Evolutionary conservation across 2,888 invertebrate genomes (phyloP), one percentile per base, ranked within the genome.

Genomic region (Allolobophora icterica): DNA sequence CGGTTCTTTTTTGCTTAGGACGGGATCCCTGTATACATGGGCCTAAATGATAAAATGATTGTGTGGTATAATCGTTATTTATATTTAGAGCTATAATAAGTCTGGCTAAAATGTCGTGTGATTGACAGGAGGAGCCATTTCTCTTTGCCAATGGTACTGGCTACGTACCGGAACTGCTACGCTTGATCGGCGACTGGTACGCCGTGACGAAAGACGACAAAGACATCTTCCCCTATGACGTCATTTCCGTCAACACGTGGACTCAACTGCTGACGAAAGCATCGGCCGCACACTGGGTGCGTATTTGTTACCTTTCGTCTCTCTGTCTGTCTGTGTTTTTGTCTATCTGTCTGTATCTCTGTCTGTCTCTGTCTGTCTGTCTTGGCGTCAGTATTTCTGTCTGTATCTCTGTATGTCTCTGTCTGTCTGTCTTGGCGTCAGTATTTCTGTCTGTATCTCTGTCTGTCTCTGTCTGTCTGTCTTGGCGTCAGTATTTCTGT

Each of bases 61-160:
- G 52, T 21, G 52, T 21, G 24, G 52, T 24, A 24, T 38, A 38
- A 42, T 17, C 15, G 42, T 42, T 17, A 42, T 42, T 13, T 42
- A 42, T 42, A 42, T 1, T 42, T 42, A 42, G 42, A 42, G 42
- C 42, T 42, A 42, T 13, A 17, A 42, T 71, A 71, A 30, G 17
- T 71, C 3, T 71, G 71, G 30, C n/a, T 71, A n/a, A 71, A 71
- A n/a, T 71, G n/a, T 52, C 30, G 24, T 87, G 34, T 17, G 87
- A 87, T 87, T 24, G 8, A 87, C 87, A 87, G 87, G 87, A 87
- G 87, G 87, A 87, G 15, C 87, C 87, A 13, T 87, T 87, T 87
- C 87, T 87, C 24, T 34, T 19, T 33, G 87, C 8, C 35, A 38
- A 87, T 38, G 87, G 87, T 87, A 87, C 87, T 87, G 87, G 87